Base-by-base conservation (phyloP, 1,140 invertebrate species). In the Holcopasites calliopsidis region DNA sequence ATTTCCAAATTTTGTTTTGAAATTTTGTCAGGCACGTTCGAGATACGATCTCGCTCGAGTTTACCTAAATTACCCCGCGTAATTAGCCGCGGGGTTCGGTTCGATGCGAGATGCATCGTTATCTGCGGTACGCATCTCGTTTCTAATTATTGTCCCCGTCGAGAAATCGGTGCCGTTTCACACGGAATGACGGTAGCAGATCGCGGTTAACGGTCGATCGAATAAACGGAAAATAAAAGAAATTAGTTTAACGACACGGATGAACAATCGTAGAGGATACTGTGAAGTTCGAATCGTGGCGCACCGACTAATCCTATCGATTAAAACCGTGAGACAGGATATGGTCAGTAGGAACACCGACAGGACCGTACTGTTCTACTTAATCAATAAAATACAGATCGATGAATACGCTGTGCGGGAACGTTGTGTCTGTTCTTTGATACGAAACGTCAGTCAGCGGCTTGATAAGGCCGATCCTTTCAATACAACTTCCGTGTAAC, bases 381-480 rank as follows among this genome's bases (percentile, higher is more conserved):
- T 73, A 73, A 73, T 73, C 71, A 55, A 73, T 65, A 50, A 50
- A 33, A 31, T 54, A 66, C 49, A 26, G 71, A 66, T 55, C 71
- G 35, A 35, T 65, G 47, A 54, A 65, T 54, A 55, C 23, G 18
- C 49, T 7, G 57, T 16, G 44, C 23, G 26, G 33, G 35, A 38
- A 26, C 60, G 35, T 16, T 16, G 44, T 7, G 21, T 8, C 21
- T 50, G 57, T 73, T 65, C 71, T 73, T 73, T 73, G 71, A 73
- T 65, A 54, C 11, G 61, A 55, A 40, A 64, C 71, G 71, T 73
- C 71, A 64, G 65, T 73, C 71, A 55, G 38, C 21, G 23, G 71
- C 7, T 26, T 54, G 71, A 73, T 73, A 73, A 64, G 61, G 10
- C 49, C 55, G 60, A 73, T 73, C 71, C 61, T 73, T 73, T 73